These are phyloP conservation scores for Enteromius trimaculatus DNA, from an alignment of 2,797 vertebrate genomes.

Conservation along the genomic window DNA sequence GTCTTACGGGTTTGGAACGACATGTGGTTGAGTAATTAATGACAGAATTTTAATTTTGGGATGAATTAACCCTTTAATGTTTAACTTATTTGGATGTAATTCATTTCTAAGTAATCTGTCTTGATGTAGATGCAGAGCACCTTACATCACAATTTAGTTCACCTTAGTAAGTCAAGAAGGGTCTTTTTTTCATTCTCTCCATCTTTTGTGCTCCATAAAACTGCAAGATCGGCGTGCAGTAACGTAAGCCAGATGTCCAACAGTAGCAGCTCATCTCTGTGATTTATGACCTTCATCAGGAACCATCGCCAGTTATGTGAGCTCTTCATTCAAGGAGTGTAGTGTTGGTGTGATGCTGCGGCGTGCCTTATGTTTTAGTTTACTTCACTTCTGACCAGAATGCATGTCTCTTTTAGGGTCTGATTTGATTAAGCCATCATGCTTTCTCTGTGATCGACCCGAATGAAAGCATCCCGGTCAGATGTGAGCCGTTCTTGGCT, in stretches of 20 bases:
- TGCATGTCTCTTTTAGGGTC: slow-evolving; percentile 43
- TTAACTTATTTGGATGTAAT: not conserved
- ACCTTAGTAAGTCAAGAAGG: not conserved
- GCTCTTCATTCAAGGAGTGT: not conserved
- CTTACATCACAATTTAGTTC: not conserved
- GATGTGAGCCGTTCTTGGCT: slow-evolving; percentile 35
- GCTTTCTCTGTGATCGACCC: slow-evolving; percentile 55
- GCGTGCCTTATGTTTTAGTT: not conserved
- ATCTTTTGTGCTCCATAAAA: slow-evolving; percentile 30
- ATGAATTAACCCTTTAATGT: not conserved
- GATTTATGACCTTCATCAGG: slow-evolving; percentile 39
- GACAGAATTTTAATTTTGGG: no score
- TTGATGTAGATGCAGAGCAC: not conserved
- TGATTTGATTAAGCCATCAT: slow-evolving; percentile 60
- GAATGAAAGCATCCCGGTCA: slow-evolving; percentile 58
- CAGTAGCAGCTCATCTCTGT: slow-evolving; percentile 65
- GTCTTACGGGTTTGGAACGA: no score
- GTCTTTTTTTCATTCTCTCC: not conserved
- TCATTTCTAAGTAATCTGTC: not conserved
- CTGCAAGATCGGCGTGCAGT: slow-evolving; percentile 47
- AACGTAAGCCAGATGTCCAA: slow-evolving; percentile 66
- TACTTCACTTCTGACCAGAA: not conserved
- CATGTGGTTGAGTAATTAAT: no score
- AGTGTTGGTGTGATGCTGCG: not conserved
- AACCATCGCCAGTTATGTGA: slow-evolving; percentile 5